Conservation (phyloP, 2,113 vertebrate species). For the Brachionichthys hirsutus region DNA sequence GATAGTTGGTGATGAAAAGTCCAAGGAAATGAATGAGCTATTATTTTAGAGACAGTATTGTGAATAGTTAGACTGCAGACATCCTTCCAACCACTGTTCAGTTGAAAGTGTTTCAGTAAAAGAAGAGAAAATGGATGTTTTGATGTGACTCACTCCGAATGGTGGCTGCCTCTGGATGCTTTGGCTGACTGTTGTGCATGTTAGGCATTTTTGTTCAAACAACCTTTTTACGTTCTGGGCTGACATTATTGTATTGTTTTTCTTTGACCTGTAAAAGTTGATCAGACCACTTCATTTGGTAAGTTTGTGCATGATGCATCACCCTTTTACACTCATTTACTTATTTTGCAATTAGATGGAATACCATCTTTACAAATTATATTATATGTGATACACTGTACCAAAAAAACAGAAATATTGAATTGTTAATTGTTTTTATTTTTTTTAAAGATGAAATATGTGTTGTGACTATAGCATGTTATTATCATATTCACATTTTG, state of each 20-base stretch:
- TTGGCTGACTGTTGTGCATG: slow-evolving; percentile 50
- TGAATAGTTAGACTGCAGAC: neutral
- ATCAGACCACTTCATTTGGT: slow-evolving; percentile 81
- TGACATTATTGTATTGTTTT: slow-evolving; percentile 70
- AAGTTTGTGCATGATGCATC: slow-evolving; percentile 74
- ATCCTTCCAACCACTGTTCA: neutral
- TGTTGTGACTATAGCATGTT: neutral
- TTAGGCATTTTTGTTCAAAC: slow-evolving; percentile 16
- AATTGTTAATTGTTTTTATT: neutral
- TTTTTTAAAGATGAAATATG: neutral
- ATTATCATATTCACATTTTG: slow-evolving; percentile 7
- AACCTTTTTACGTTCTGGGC: slow-evolving; percentile 60
- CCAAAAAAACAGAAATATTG: neutral
- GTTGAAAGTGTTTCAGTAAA: neutral
- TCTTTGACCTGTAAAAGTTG: slow-evolving; percentile 78
- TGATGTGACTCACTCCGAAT: slow-evolving; percentile 5
- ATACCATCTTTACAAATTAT: neutral
- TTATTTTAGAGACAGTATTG: no score
- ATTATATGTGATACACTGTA: neutral
- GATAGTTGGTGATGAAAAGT: neutral
- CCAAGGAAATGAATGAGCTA: no score
- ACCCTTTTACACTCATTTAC: neutral
- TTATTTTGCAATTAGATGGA: neutral
- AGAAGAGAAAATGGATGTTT: slow-evolving; percentile 27
- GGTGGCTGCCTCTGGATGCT: slow-evolving; percentile 42